A percentile compares a stretch with the other conserved stretches of the same genome.
Evolutionary conservation across 2,888 invertebrate species (phyloP).

Genomic region (Calephelis perditalis): DNA sequence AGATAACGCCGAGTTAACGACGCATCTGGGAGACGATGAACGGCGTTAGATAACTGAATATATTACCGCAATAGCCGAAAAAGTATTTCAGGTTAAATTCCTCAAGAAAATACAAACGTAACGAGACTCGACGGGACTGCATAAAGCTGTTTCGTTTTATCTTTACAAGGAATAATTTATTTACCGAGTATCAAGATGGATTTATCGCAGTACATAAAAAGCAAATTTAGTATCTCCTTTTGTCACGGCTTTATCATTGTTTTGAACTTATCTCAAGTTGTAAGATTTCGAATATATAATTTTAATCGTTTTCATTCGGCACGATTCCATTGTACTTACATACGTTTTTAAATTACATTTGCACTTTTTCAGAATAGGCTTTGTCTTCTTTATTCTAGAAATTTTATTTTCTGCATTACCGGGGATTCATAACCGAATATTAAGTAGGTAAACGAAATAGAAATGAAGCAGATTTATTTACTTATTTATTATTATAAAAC

Average conservation of each 20-base stretch:
- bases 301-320: too few relatives aligned
- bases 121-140: conserved; percentile 47
- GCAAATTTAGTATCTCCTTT: conserved; percentile 53
- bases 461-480: too few relatives aligned
- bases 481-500: too few relatives aligned
- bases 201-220: conserved; percentile 40
- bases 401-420: too few relatives aligned
- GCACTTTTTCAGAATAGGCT: too few relatives aligned
- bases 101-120: conserved; percentile 40
- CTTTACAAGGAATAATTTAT: conserved; percentile 53
- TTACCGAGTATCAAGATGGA: conserved; percentile 26
- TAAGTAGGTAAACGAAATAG: too few relatives aligned
- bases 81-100: conserved; percentile 53
- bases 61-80: conserved; percentile 53
- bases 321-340: too few relatives aligned
- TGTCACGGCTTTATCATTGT: background rate
- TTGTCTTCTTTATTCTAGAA: too few relatives aligned
- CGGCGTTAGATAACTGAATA: conserved; percentile 60
- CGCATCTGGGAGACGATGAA: conserved; percentile 64
- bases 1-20: conserved; percentile 61
- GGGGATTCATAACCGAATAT: too few relatives aligned
- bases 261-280: background rate
- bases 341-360: too few relatives aligned
- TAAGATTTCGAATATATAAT: too few relatives aligned
- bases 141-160: conserved; percentile 48